Conservation (phyloP, 2,113 vertebrate species). For the Leucopternis melanops region DNA sequence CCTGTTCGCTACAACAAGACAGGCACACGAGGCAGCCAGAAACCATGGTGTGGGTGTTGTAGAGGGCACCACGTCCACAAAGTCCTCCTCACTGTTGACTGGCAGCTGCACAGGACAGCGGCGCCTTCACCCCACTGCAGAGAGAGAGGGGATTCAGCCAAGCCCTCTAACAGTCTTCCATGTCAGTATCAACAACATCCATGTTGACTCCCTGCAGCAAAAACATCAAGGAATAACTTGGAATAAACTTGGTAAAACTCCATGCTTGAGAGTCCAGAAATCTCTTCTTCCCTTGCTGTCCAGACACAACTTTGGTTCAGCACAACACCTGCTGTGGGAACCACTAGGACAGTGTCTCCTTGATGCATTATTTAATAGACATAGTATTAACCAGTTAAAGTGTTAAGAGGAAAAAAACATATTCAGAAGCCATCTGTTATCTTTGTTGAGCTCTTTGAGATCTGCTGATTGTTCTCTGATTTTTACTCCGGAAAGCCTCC, state of each 20-base stretch:
- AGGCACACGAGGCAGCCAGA: too few relatives aligned
- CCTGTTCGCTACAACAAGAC: too few relatives aligned
- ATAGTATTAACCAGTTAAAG: background rate
- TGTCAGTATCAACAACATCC: too few relatives aligned
- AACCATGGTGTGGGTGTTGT: too few relatives aligned
- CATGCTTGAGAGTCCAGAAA: background rate
- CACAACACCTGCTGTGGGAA: background rate
- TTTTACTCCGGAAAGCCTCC: too few relatives aligned
- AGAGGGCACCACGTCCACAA: too few relatives aligned
- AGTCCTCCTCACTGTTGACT: too few relatives aligned
- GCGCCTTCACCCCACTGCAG: too few relatives aligned
- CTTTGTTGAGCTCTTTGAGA: background rate
- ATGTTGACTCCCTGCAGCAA: too few relatives aligned
- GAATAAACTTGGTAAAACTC: background rate
- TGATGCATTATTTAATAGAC: background rate
- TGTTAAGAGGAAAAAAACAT: background rate
- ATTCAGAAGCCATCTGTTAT: background rate
- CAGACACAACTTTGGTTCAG: background rate
- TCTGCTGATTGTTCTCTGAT: background rate
- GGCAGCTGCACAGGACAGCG: too few relatives aligned
- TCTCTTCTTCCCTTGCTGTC: background rate
- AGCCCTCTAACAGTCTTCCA: too few relatives aligned
- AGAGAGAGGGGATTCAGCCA: too few relatives aligned
- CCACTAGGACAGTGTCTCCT: background rate
- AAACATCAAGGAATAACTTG: background rate